These are phyloP conservation scores for Seriola dumerili DNA, from an alignment of 2,113 vertebrate species.

Conservation along the genomic window DNA sequence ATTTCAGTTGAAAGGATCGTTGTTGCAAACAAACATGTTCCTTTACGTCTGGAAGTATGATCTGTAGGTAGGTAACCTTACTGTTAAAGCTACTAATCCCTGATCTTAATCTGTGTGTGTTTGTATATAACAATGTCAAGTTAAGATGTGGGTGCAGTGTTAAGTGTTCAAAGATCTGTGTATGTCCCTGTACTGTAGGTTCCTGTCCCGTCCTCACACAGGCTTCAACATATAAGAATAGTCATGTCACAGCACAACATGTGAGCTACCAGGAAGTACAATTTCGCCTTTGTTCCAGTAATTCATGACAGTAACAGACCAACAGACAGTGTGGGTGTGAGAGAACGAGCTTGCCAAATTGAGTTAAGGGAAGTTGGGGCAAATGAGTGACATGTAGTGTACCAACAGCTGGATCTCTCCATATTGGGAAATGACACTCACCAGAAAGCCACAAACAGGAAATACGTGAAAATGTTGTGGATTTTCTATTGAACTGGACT, in stretches of 20 bases:
- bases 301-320: not conserved
- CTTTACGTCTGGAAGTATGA: too few species aligned
- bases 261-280: conserved; percentile 27
- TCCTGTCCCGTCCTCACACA: not conserved
- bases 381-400: conserved; percentile 13
- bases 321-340: conserved; percentile 13
- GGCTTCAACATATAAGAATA: too few species aligned
- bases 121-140: too few species aligned
- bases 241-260: not conserved
- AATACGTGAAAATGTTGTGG: not conserved
- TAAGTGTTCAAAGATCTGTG: not conserved
- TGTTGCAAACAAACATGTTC: too few species aligned
- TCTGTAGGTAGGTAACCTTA: not conserved
- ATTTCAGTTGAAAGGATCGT: too few species aligned
- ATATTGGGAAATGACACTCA: conserved; percentile 7
- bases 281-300: conserved; percentile 25
- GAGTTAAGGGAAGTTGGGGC: conserved; percentile 40
- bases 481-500: not conserved
- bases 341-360: conserved; percentile 24
- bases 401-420: not conserved
- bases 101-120: too few species aligned
- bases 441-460: conserved; percentile 22
- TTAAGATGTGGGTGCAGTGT: too few species aligned
- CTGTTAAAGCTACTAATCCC: too few species aligned
- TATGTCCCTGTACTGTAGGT: not conserved